Conservation (phyloP, 2,113 vertebrate species). For the Enhydra lutris region DNA sequence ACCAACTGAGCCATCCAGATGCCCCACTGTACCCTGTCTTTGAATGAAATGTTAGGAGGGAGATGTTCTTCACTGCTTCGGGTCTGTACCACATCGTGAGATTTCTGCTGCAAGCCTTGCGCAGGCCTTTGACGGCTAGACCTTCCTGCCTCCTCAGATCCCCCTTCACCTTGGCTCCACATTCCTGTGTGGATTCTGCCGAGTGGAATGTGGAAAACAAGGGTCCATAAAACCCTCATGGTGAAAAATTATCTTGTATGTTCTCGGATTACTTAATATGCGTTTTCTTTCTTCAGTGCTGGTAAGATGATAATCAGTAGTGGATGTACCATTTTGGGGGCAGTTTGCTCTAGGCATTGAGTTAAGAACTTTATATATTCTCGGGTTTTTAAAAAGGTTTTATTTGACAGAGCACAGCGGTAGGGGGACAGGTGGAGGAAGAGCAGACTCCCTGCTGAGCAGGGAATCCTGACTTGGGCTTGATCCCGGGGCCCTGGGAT, state of each 20-base stretch:
- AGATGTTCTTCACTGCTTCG: neutral
- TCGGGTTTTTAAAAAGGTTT: neutral
- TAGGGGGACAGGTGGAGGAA: neutral
- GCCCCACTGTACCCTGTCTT: neutral
- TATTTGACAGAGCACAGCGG: neutral
- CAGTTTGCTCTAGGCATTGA: neutral
- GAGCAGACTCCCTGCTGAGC: neutral
- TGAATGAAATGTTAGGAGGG: neutral
- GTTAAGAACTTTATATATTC: neutral
- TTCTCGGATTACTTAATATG: neutral
- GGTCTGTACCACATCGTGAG: neutral
- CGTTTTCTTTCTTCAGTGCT: neutral
- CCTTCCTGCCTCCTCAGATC: neutral
- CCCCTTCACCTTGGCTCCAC: neutral
- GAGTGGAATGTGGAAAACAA: neutral
- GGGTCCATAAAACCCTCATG: neutral
- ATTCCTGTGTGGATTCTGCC: neutral
- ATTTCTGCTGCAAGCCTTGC: neutral
- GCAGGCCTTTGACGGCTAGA: neutral
- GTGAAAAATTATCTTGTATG: neutral
- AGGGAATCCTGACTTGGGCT: neutral
- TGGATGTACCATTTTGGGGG: neutral
- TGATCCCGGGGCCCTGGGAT: neutral
- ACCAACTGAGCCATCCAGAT: neutral
- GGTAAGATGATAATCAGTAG: neutral